These are phyloP conservation scores for Phrynocephalus vlangalii DNA, from an alignment of 2,797 vertebrate species.

Conservation along the genomic window DNA sequence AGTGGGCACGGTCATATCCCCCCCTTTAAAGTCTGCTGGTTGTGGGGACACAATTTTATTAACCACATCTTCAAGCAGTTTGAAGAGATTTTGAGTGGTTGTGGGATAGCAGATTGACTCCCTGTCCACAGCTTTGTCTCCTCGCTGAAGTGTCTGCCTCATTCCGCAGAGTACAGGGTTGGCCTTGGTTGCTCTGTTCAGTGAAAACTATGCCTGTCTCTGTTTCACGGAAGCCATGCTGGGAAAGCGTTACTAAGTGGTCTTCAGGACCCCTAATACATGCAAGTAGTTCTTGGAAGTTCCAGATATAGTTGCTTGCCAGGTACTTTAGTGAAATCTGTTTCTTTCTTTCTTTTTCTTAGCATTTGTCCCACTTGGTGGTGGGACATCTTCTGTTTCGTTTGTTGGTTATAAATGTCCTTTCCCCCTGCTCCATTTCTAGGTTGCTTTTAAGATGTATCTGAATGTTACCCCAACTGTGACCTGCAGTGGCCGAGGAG, in stretches of 20 bases:
- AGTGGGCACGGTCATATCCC: no score
- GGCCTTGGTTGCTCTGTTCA: neutral
- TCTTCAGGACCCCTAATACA: neutral
- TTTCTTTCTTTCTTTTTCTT: neutral
- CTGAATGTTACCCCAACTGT: constrained; percentile 80
- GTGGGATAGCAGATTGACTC: neutral
- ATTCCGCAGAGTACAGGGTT: neutral
- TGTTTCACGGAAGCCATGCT: no score
- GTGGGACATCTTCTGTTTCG: constrained; percentile 1
- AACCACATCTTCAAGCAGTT: no score
- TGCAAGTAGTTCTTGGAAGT: neutral
- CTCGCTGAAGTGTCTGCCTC: neutral
- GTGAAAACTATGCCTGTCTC: no score
- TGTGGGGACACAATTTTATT: no score
- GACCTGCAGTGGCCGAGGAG: constrained; percentile 71
- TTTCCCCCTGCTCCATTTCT: constrained; percentile 32
- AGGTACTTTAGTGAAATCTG: neutral
- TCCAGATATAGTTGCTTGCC: neutral
- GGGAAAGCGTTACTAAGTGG: no score
- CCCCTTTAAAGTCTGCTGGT: no score
- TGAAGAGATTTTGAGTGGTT: no score
- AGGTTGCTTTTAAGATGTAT: constrained; percentile 85
- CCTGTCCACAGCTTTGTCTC: neutral
- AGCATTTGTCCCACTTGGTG: no score
- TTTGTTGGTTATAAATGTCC: neutral